Base-by-base conservation (phyloP, 2,113 vertebrate species). In the Zosterops pallidus region DNA sequence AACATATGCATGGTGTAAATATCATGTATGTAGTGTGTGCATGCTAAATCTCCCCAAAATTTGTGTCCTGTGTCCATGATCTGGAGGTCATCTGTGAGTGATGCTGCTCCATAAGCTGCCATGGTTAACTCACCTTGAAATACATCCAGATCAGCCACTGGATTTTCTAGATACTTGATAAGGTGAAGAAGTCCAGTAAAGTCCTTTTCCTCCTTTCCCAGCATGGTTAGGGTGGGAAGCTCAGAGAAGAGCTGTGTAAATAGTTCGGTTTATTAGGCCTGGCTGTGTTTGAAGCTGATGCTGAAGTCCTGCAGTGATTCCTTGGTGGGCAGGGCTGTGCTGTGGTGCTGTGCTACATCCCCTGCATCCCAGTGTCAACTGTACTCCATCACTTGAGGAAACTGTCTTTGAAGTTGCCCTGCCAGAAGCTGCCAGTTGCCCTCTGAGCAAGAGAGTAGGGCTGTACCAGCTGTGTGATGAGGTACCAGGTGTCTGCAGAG, bases 111-210 rank as follows among this genome's bases (percentile, higher is more conserved):
- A 4, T 60, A 9, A 87, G 23, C 69, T 92, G 49, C 82, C 31
- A 2, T 19, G 53, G 53, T 31, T 69, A 87, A 39, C 82, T 84
- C 0, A 0, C 39, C 67, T 81, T 91, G 81, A 86, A 91, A 81
- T 31, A 4, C n/a, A 69, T 56, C 63, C 79, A 44, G 35, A 68
- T 63, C 60, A 81, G 41, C 59, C 0, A 0, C 5, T 0, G 2
- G 50, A 3, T 72, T 72, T 89, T 90, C 59, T 77, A 67, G 59
- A 63, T n/a, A n/a, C n/a, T n/a, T n/a, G n/a, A n/a, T n/a, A n/a
- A n/a, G n/a, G n/a, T 89, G 42, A 5, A 39, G 16, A 84, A 89
- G 56, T 62, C 56, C 62, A 49, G n/a, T 60, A 9, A 84, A 94
- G 59, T 83, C 63, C 33, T 69, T 65, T 63, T 88, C 22, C 35